These are phyloP conservation scores for Pao palembangensis DNA, from an alignment of 2,113 vertebrate species.

Conservation along the genomic window DNA sequence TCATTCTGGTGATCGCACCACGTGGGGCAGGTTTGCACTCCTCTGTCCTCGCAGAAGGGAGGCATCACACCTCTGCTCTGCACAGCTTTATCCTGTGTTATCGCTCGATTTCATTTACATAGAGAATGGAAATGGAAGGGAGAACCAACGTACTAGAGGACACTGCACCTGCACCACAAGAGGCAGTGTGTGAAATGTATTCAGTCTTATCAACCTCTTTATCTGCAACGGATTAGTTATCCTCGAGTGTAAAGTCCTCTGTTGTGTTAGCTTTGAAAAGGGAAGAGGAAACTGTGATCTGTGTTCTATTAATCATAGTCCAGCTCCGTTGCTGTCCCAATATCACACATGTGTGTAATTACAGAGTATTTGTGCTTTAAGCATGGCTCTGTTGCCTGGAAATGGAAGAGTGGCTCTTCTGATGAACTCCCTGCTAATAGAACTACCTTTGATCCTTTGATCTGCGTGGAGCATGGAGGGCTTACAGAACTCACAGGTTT, in stretches of 20 bases:
- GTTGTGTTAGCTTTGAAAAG: slow-evolving; percentile 64
- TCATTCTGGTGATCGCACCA: slow-evolving; percentile 56
- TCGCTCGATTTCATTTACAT: slow-evolving; percentile 65
- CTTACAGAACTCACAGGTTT: slow-evolving; percentile 69
- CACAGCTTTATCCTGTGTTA: slow-evolving; percentile 55
- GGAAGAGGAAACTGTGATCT: slow-evolving; percentile 54
- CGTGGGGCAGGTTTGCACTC: slow-evolving; percentile 43
- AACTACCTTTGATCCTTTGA: slow-evolving; percentile 77
- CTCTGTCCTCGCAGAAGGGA: slow-evolving; percentile 43
- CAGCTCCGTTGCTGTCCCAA: slow-evolving; percentile 47
- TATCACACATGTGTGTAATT: slow-evolving; percentile 64
- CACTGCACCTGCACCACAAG: slow-evolving; percentile 59
- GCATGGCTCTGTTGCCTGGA: slow-evolving; percentile 51
- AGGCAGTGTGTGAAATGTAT: slow-evolving; percentile 57
- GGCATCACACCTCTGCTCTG: slow-evolving; percentile 52
- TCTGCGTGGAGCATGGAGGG: slow-evolving; percentile 60
- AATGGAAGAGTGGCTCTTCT: slow-evolving; percentile 58
- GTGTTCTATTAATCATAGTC: slow-evolving; percentile 71
- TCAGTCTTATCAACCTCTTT: slow-evolving; percentile 66
- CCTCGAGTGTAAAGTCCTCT: slow-evolving; percentile 50
- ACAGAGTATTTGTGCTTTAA: slow-evolving; percentile 60
- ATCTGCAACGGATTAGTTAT: slow-evolving; percentile 44
- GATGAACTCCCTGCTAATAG: slow-evolving; percentile 71
- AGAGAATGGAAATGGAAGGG: slow-evolving; percentile 46
- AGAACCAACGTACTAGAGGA: slow-evolving; percentile 55